These are phyloP conservation scores for Orthonevra nobilis DNA, from an alignment of 2,888 invertebrate genomes.

Conservation along the genomic window DNA sequence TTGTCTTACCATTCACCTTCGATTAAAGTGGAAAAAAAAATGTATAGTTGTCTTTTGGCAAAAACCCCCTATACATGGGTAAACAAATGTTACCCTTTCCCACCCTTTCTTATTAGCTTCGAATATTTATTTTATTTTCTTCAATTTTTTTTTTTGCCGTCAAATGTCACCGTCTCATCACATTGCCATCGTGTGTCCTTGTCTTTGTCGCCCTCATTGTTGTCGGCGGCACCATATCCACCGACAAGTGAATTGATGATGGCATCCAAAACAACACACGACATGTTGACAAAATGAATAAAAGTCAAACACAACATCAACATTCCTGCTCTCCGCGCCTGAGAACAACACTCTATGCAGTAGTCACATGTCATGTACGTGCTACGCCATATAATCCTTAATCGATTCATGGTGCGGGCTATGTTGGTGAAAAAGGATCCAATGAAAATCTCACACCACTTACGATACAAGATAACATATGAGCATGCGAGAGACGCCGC, in stretches of 20 bases:
- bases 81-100: no score
- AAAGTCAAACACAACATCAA: conserved; percentile 69
- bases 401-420: conserved; percentile 61
- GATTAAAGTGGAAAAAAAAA: no score
- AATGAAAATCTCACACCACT: conserved; percentile 35
- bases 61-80: no score
- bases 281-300: conserved; percentile 70
- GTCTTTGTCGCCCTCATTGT: conserved; percentile 17
- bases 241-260: conserved; percentile 70
- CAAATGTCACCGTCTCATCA: conserved; percentile 64
- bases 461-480: conserved; percentile 17
- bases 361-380: conserved; percentile 69
- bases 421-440: conserved; percentile 20
- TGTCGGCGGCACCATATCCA: conserved; percentile 33
- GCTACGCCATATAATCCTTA: conserved; percentile 68
- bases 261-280: conserved; percentile 69
- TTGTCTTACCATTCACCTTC: no score
- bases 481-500: no score
- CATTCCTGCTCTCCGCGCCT: conserved; percentile 39
- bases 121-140: conserved; percentile 58
- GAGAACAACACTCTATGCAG: conserved; percentile 36
- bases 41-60: no score
- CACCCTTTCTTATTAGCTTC: no score
- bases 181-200: conserved; percentile 27
- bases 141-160: conserved; percentile 32